Conservation (phyloP, 92 coral and sea anemone species). For the Porites divaricata region DNA sequence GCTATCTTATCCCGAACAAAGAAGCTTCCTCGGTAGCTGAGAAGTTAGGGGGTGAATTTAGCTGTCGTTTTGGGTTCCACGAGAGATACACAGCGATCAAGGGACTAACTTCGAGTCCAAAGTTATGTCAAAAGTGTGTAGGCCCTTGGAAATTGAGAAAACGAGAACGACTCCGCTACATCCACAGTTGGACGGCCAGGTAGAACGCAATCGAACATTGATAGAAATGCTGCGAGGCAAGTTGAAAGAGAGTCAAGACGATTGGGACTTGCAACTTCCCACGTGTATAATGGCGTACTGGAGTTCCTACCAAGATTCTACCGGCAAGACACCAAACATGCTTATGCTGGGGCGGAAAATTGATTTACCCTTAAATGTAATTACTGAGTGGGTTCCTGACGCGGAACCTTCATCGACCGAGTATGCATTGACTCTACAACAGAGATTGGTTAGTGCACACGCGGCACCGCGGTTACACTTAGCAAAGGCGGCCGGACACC, state of each 20-base stretch:
- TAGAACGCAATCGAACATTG: slow-evolving; percentile 44
- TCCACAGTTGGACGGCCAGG: slow-evolving; percentile 62
- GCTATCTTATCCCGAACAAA: slow-evolving; percentile 47
- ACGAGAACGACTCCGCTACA: slow-evolving; percentile 56
- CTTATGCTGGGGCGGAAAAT: slow-evolving; percentile 56
- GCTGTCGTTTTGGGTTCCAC: not conserved
- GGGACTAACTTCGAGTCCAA: slow-evolving; percentile 54
- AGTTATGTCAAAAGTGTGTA: slow-evolving; percentile 57
- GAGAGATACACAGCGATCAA: slow-evolving; percentile 47
- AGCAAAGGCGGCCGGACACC: not conserved
- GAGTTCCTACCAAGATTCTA: slow-evolving; percentile 38
- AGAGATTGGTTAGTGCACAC: not conserved
- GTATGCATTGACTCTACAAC: slow-evolving; percentile 41
- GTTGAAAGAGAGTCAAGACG: slow-evolving; percentile 22
- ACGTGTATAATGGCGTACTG: slow-evolving; percentile 11
- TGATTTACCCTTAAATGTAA: slow-evolving; percentile 57
- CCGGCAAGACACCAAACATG: slow-evolving; percentile 43
- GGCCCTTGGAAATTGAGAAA: slow-evolving; percentile 42
- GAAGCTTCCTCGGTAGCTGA: slow-evolving; percentile 55
- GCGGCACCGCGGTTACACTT: not conserved
- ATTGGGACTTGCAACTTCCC: slow-evolving; percentile 14
- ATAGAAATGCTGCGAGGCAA: slow-evolving; percentile 35
- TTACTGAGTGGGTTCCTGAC: slow-evolving; percentile 50
- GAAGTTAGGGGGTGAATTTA: slow-evolving; percentile 44
- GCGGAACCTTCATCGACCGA: slow-evolving; percentile 26